Evolutionary conservation across 2,888 invertebrate genomes (phyloP).

Genomic region (Agonum fuliginosum): DNA sequence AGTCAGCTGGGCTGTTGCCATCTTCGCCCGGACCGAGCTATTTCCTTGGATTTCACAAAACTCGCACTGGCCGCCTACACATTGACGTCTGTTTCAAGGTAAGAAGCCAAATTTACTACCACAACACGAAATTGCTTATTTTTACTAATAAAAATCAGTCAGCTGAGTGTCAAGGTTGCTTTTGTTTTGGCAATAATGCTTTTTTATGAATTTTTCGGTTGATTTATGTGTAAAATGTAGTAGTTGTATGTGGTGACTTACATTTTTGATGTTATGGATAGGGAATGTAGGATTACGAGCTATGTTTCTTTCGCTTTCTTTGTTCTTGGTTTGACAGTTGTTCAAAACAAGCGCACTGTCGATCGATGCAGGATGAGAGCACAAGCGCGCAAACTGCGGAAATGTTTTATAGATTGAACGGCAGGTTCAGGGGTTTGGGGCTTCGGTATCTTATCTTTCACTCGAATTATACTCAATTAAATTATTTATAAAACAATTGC

Average conservation of each 20-base stretch:
- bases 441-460: constrained; percentile 18
- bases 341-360: constrained; percentile 68
- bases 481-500: not conserved
- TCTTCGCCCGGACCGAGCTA: constrained; percentile 53
- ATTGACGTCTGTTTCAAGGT: constrained; percentile 47
- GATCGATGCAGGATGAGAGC: constrained; percentile 67
- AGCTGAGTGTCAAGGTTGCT: constrained; percentile 60
- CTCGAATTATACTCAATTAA: not conserved
- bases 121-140: constrained; percentile 7
- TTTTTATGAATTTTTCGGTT: constrained; percentile 4
- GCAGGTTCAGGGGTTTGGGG: too few relatives aligned
- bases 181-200: constrained; percentile 41
- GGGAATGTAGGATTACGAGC: not conserved
- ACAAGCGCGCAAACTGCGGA: constrained; percentile 40
- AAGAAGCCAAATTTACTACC: constrained; percentile 45
- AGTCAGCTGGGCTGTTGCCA: constrained; percentile 65
- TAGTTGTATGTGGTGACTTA: constrained; percentile 27
- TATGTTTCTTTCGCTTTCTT: constrained; percentile 66
- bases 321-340: constrained; percentile 64
- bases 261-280: constrained; percentile 38
- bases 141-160: constrained; percentile 57
- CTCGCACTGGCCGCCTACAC: constrained; percentile 31
- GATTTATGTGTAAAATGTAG: not conserved
- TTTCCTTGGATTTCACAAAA: constrained; percentile 32
- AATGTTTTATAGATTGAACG: constrained; percentile 47